Base-by-base conservation (phyloP, 2,797 vertebrate species). In the Hippopotamyrus pictus region DNA sequence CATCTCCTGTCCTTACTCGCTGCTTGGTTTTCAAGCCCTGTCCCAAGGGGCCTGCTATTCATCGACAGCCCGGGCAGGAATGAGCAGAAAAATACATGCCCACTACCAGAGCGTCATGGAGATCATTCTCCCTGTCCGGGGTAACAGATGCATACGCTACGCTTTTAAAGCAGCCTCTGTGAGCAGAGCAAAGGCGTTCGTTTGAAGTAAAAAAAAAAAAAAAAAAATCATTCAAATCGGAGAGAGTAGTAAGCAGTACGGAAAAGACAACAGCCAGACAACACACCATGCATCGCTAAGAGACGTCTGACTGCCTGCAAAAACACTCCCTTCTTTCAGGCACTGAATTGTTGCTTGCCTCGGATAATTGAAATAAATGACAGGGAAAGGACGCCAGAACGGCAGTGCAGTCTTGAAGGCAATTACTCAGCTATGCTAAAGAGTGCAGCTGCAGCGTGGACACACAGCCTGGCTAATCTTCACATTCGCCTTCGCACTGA, bases 401-500 rank as follows among this genome's bases (percentile, higher is more conserved):
- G 59, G 88, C 79, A 88, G 57, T 62, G 59, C n/a, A 76, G 88
- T 51, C 46, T 17, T 51, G n/a, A 22, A 53, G 14, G 88, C 44
- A 76, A 76, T 88, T 73, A 88, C 62, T 25, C 59, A 73, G 87
- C 87, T 73, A 88, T 73, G 87, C 41, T 62, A 50, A 73, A 69
- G 59, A 48, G 53, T 11, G 6, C 82, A 51, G 82, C 82, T 51
- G 48, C 82, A 51, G 48, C 8, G 8, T 4, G 48, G 46, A 48
- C 3, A 73, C 65, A 37, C n/a, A 25, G 82, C 46, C 44, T 1
- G 2, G 19, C 53, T 51, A 8, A 54, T 59, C 33, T 17, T 41
- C 14, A 2, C 73, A 44, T 79, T 79, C 37, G 17, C 37, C 37
- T 19, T 50, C 22, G 33, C 25, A 3, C 5, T 44, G 37, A 33